A percentile compares a stretch with the other conserved stretches of the same genome.
Evolutionary conservation across 1,140 invertebrate genomes (phyloP).

Genomic region (Euura lappo): DNA sequence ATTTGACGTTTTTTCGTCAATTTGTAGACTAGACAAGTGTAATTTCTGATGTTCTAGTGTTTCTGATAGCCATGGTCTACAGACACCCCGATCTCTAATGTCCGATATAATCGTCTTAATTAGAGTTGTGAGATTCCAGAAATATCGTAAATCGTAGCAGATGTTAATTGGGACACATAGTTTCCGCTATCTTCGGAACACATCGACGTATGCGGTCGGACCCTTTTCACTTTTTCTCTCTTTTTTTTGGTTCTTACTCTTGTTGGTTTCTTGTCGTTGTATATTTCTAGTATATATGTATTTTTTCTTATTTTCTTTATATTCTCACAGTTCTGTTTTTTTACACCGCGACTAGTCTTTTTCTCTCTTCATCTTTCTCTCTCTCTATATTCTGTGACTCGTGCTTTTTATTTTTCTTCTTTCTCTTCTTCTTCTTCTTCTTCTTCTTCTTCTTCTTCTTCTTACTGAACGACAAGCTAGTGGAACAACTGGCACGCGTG

Average conservation of each 20-base stretch:
- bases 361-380: background rate
- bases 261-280: too few species aligned
- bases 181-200: conserved; percentile 2
- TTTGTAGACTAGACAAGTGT: too few species aligned
- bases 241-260: background rate
- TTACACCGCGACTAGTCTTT: background rate
- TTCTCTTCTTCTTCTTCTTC: background rate
- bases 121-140: conserved; percentile 1
- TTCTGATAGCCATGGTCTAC: background rate
- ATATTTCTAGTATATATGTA: too few species aligned
- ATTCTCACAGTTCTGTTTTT: background rate
- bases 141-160: conserved; percentile 5
- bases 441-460: background rate
- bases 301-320: background rate
- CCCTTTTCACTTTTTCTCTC: conserved; percentile 3
- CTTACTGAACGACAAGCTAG: background rate
- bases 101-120: background rate
- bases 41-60: background rate
- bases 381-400: background rate
- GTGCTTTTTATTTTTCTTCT: background rate
- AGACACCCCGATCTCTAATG: background rate
- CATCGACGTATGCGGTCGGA: background rate
- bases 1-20: too few species aligned
- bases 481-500: background rate
- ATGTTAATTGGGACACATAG: conserved; percentile 7